These are phyloP conservation scores for Malurus melanocephalus DNA, from an alignment of 2,113 vertebrate species.

Conservation along the genomic window DNA sequence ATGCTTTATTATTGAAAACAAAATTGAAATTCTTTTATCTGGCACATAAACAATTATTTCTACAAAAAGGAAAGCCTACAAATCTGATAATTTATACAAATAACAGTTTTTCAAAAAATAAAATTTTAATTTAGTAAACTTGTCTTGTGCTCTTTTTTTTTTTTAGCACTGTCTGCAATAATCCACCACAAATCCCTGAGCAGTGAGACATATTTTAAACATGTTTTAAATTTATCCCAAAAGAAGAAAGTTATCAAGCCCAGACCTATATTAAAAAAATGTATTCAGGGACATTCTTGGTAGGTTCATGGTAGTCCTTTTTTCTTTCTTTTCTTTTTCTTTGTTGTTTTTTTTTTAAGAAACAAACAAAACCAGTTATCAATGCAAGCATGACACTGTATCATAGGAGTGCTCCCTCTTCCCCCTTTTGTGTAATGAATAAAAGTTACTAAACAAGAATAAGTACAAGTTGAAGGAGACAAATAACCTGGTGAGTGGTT, in stretches of 20 bases:
- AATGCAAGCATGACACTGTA: conserved; percentile 36
- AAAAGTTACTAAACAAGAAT: conserved; percentile 42
- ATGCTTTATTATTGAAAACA: conserved; percentile 91
- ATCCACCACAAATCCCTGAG: conserved; percentile 94
- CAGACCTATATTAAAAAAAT: conserved; percentile 64
- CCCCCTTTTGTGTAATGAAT: conserved; percentile 57
- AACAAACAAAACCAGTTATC: conserved; percentile 45
- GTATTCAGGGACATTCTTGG: conserved; percentile 68
- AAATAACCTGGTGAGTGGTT: conserved; percentile 51
- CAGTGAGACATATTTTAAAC: conserved; percentile 85
- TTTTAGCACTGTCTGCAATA: conserved; percentile 86
- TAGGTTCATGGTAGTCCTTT: conserved; percentile 51
- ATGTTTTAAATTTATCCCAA: conserved; percentile 66
- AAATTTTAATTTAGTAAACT: conserved; percentile 96
- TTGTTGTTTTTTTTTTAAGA: background rate
- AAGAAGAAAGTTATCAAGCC: conserved; percentile 67
- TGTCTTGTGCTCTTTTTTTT: conserved; percentile 81
- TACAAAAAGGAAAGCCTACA: conserved; percentile 93
- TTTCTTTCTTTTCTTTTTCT: background rate
- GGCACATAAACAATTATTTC: conserved; percentile 87
- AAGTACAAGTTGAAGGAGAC: conserved; percentile 45
- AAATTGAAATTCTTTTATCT: conserved; percentile 82
- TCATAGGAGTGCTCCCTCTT: conserved; percentile 46
- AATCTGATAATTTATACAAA: conserved; percentile 99
- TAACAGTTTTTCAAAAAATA: conserved; percentile 93